Evolutionary conservation across 1,140 invertebrate species (phyloP).

Genomic region (Eumaeus atala): DNA sequence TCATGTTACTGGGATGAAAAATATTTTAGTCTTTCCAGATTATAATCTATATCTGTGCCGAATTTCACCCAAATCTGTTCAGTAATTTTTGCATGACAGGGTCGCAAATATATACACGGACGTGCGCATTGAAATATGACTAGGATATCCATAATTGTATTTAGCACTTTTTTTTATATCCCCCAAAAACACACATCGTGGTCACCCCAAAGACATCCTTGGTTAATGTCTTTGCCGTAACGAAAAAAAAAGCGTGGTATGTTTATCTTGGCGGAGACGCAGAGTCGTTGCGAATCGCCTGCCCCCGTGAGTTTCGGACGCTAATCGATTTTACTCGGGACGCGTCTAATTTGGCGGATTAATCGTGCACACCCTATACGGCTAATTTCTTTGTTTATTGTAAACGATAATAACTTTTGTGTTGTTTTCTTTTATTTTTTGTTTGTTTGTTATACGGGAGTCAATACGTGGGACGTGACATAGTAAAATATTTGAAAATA

Average conservation of each 20-base stretch:
- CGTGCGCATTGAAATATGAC: no score
- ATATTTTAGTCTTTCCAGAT: no score
- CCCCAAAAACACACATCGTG: conserved; percentile 21
- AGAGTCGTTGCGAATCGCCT: conserved; percentile 51
- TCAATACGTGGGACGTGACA: neutral
- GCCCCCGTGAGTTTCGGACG: conserved; percentile 46
- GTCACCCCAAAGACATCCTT: conserved; percentile 57
- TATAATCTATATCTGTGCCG: no score
- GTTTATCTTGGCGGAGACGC: conserved; percentile 66
- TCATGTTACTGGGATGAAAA: no score
- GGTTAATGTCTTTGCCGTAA: conserved; percentile 67
- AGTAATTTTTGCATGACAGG: no score
- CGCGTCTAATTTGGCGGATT: conserved; percentile 66
- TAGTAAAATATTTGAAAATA: no score
- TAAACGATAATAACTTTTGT: conserved; percentile 35
- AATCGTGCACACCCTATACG: conserved; percentile 64
- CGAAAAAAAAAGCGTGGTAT: conserved; percentile 64
- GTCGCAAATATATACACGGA: no score
- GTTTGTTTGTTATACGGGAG: neutral
- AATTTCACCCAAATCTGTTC: no score
- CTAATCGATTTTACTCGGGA: conserved; percentile 67
- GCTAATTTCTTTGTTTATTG: conserved; percentile 66
- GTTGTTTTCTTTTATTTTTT: no score
- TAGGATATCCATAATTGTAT: no score
- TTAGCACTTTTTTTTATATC: conserved; percentile 11